Evolutionary conservation across 2,888 invertebrate species (phyloP), one percentile per base, ranked within the genome.

Genomic region (Glaucopsyche alexis): DNA sequence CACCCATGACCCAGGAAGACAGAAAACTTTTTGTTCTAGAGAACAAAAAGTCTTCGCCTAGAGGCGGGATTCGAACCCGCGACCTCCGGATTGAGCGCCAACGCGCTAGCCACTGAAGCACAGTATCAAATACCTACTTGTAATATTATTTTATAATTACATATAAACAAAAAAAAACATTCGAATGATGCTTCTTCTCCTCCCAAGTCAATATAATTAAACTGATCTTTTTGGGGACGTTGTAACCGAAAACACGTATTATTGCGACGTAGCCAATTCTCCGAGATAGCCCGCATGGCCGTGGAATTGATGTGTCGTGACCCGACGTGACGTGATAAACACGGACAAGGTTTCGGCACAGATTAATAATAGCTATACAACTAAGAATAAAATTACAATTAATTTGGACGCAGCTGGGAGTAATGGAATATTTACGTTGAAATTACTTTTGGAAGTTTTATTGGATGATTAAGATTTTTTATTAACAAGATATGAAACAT

Each of bases 351-450:
- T 38, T 60, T 60, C 29, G 38, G 60, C 29, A 47, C 38, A 60
- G 29, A 60, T 60, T 60, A 60, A 60, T 29, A 38, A 29, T 60
- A 38, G 29, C 60, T 60, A 13, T 60, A 60, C 29, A 13, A 29
- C 14, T 47, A 47, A 13, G 67, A 45, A 67, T 67, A 67, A 69
- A 69, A 69, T 69, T 49, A 69, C 49, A 19, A 69, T 69, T 47
- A 69, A 69, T 49, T 69, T 69, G 19, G 47, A 45, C 49, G 47
- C 69, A 69, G 69, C 19, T 69, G 69, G 29, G 49, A 14, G 7
- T 7, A 69, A 69, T 29, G 45, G 69, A 60, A 60, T 60, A 60
- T 60, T 60, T 60, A 60, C 60, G 60, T 60, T 19, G 29, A 60
- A 60, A 60, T 60, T 60, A 60, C 60, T 60, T 19, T 11, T 7